Evolutionary conservation across 2,888 invertebrate species (phyloP).

Genomic region (Meteorus colon): DNA sequence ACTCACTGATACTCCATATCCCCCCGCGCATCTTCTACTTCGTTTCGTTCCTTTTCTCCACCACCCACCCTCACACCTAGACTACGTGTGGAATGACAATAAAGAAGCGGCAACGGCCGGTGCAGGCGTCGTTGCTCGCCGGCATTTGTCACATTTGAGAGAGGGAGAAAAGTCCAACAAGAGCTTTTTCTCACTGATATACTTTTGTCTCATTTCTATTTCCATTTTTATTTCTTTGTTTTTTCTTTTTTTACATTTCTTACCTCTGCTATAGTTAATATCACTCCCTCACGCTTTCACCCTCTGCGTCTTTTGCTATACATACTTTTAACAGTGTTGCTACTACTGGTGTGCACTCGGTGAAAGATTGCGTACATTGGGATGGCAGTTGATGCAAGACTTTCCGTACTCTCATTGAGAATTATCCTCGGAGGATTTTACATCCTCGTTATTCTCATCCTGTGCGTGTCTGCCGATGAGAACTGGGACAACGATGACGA

Average conservation of each 20-base stretch:
- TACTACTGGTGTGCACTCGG: slow-evolving; percentile 4
- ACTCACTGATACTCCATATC: slow-evolving; percentile 2
- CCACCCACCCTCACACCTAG: neutral
- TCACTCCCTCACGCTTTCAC: neutral
- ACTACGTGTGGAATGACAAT: slow-evolving; percentile 61
- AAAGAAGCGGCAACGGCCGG: slow-evolving; percentile 54
- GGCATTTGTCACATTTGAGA: slow-evolving; percentile 33
- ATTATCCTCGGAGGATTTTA: slow-evolving; percentile 62
- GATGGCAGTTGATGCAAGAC: slow-evolving; percentile 65
- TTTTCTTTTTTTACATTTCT: neutral
- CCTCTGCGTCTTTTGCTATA: neutral
- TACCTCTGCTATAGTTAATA: neutral
- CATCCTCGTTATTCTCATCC: slow-evolving; percentile 60
- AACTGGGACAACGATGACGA: slow-evolving; percentile 70
- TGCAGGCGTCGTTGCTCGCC: slow-evolving; percentile 48
- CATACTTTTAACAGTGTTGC: neutral
- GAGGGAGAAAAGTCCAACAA: slow-evolving; percentile 16
- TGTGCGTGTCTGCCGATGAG: slow-evolving; percentile 64
- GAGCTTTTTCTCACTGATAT: slow-evolving; percentile 45
- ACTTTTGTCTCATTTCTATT: slow-evolving; percentile 28
- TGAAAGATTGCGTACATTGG: slow-evolving; percentile 53
- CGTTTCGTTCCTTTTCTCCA: slow-evolving; percentile 10
- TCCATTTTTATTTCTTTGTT: slow-evolving; percentile 20
- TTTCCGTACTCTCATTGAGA: slow-evolving; percentile 61
- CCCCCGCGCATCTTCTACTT: neutral